These are phyloP conservation scores for Agrypnus murinus DNA, from an alignment of 2,888 invertebrate species.

Conservation along the genomic window DNA sequence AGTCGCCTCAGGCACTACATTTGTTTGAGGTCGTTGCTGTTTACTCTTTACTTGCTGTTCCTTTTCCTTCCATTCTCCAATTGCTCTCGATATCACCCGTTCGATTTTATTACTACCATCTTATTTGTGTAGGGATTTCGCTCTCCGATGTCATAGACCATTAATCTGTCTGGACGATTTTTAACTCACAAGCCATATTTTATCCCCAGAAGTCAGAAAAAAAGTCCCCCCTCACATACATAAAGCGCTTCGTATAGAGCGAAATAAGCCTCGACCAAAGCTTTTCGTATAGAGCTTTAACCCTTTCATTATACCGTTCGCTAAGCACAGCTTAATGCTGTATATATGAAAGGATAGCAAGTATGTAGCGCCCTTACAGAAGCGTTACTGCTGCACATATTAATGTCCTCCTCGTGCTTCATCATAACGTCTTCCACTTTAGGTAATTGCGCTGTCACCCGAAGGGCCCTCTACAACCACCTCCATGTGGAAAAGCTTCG, in stretches of 20 bases:
- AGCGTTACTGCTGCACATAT: constrained; percentile 38
- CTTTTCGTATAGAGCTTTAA: constrained; percentile 36
- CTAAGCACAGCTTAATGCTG: constrained; percentile 48
- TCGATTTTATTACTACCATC: neutral
- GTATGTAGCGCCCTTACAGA: constrained; percentile 42
- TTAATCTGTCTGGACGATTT: too few relatives aligned
- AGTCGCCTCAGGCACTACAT: constrained; percentile 19
- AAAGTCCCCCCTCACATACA: too few relatives aligned
- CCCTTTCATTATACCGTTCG: constrained; percentile 51
- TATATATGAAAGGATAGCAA: constrained; percentile 41
- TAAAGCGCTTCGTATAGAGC: constrained; percentile 30
- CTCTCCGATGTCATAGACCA: neutral
- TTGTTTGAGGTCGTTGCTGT: constrained; percentile 28
- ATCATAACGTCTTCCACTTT: constrained; percentile 42
- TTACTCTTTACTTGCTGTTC: constrained; percentile 11
- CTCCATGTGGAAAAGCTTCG: constrained; percentile 42
- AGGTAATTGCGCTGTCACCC: constrained; percentile 48
- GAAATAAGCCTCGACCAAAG: constrained; percentile 33
- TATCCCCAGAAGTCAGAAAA: too few relatives aligned
- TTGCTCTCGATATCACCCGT: constrained; percentile 4
- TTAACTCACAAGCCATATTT: too few relatives aligned
- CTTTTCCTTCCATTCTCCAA: constrained; percentile 13
- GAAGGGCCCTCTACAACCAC: constrained; percentile 41
- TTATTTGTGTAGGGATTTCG: neutral
- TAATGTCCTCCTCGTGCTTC: constrained; percentile 40